Evolutionary conservation across 2,113 vertebrate species (phyloP).

Genomic region (Lepus americanus): DNA sequence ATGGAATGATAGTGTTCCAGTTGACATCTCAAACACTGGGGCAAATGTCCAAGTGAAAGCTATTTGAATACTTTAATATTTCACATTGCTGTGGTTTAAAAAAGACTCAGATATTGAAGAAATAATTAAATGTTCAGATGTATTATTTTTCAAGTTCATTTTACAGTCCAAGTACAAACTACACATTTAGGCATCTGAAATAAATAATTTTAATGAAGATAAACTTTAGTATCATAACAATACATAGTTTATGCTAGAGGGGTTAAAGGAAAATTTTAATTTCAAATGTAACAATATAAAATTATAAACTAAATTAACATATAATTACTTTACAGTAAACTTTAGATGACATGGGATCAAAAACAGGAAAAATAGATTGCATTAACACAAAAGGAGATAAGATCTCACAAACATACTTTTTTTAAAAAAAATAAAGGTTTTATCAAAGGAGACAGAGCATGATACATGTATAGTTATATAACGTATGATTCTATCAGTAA

Average conservation of each 20-base stretch:
- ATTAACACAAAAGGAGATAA: not conserved
- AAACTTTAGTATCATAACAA: not conserved
- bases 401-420: not conserved
- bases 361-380: slow-evolving; percentile 44
- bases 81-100: slow-evolving; percentile 5
- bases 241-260: not conserved
- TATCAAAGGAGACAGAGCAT: not conserved
- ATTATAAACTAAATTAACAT: slow-evolving; percentile 4
- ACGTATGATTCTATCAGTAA: not conserved
- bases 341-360: not conserved
- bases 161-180: slow-evolving; percentile 55
- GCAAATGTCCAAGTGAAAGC: too few species aligned
- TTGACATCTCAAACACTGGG: too few species aligned
- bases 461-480: not conserved
- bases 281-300: slow-evolving; percentile 27
- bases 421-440: not conserved
- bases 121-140: slow-evolving; percentile 60
- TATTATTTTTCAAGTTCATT: slow-evolving; percentile 19
- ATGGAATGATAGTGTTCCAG: too few species aligned
- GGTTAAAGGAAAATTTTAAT: not conserved
- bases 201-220: slow-evolving; percentile 36
- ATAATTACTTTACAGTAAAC: slow-evolving; percentile 1
- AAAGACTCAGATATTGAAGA: slow-evolving; percentile 24
- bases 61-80: not conserved
- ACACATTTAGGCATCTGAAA: not conserved